Conservation (phyloP, 1,140 invertebrate species). For the Drosophila malerkotliana region DNA sequence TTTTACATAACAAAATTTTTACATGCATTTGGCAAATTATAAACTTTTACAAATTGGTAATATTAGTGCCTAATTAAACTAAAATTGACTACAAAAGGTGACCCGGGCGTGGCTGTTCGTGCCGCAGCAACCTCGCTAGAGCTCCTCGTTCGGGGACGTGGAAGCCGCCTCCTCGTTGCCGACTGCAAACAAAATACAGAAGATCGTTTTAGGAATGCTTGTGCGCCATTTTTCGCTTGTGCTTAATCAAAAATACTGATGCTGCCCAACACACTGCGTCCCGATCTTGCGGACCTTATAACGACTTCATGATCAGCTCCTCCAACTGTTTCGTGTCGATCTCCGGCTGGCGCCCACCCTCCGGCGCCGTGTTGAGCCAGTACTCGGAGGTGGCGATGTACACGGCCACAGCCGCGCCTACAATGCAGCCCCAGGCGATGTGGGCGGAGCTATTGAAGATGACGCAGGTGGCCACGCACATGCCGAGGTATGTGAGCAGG, state of each 20-base stretch:
- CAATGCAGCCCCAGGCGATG: conserved; percentile 89
- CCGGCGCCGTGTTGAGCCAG: conserved; percentile 81
- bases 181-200: conserved; percentile 62
- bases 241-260: conserved; percentile 28
- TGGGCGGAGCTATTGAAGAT: conserved; percentile 91
- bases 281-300: conserved; percentile 52
- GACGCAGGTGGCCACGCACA: conserved; percentile 92
- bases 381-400: conserved; percentile 93
- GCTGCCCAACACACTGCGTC: conserved; percentile 25
- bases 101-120: not conserved
- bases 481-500: conserved; percentile 91
- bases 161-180: conserved; percentile 6
- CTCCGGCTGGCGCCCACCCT: conserved; percentile 64
- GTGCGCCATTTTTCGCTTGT: conserved; percentile 4
- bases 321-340: conserved; percentile 80
- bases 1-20: not conserved
- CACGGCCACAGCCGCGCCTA: conserved; percentile 89
- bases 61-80: conserved; percentile 52
- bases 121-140: conserved; percentile 32
- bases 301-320: conserved; percentile 82
- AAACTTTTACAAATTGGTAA: conserved; percentile 24
- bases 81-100: conserved; percentile 61
- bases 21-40: conserved; percentile 24
- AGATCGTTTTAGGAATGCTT: conserved; percentile 28
- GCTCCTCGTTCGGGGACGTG: conserved; percentile 37